Evolutionary conservation across 2,113 vertebrate genomes (phyloP).

Genomic region (Misgurnus anguillicaudatus): DNA sequence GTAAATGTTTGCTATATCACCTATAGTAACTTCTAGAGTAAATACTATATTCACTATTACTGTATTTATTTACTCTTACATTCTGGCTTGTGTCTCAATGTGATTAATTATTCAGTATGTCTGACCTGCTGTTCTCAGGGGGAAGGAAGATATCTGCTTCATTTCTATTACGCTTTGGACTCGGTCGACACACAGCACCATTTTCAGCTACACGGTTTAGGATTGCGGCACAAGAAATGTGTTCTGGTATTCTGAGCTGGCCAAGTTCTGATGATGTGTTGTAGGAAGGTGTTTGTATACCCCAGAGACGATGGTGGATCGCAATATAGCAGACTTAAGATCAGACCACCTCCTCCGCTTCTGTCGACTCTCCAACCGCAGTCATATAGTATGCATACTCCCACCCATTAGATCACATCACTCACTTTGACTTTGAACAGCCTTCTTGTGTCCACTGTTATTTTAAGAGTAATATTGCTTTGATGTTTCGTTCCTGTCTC

Average conservation of each 20-base stretch:
- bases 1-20: too few species aligned
- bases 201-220: not conserved
- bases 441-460: slow-evolving; percentile 27
- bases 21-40: too few species aligned
- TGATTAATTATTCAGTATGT: slow-evolving; percentile 29
- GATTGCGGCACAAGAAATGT: not conserved
- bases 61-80: not conserved
- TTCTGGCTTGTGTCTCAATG: slow-evolving; percentile 3
- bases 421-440: slow-evolving; percentile 19
- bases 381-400: not conserved
- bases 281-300: not conserved
- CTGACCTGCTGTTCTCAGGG: slow-evolving; percentile 12
- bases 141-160: slow-evolving; percentile 5
- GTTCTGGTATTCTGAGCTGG: not conserved
- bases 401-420: not conserved
- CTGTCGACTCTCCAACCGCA: slow-evolving; percentile 2
- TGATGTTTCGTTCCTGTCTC: slow-evolving; percentile 27
- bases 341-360: not conserved
- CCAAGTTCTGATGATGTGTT: not conserved
- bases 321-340: not conserved
- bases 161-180: not conserved
- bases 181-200: not conserved
- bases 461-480: slow-evolving; percentile 32
- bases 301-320: not conserved
- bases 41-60: slow-evolving; percentile 1